Conservation (phyloP, 2,888 invertebrate genomes). For the Selenia dentaria region DNA sequence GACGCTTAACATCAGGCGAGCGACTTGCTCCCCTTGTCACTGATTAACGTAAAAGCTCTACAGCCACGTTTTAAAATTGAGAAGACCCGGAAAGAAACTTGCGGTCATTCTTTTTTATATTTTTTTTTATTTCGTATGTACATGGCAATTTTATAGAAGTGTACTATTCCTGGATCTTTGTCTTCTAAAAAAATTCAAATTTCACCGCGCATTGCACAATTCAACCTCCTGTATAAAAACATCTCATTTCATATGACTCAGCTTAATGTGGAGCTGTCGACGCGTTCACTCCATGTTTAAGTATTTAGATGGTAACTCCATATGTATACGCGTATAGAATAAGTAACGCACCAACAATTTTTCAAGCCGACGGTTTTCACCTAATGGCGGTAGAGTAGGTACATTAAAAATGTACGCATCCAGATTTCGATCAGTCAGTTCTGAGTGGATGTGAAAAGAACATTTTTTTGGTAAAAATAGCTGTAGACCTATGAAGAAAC, state of each 20-base stretch:
- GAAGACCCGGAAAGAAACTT: too few relatives aligned
- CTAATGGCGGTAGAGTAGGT: slow-evolving; percentile 18
- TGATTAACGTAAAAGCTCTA: too few relatives aligned
- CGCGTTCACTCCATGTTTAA: slow-evolving; percentile 14
- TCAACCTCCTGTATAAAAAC: neutral
- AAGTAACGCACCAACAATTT: slow-evolving; percentile 12
- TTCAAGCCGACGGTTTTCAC: slow-evolving; percentile 7
- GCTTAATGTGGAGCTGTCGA: slow-evolving; percentile 13
- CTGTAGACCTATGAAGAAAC: neutral
- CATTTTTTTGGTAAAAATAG: neutral
- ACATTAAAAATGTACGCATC: slow-evolving; percentile 20
- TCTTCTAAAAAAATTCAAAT: too few relatives aligned
- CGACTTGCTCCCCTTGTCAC: too few relatives aligned
- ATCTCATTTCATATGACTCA: slow-evolving; percentile 5
- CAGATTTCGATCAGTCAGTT: slow-evolving; percentile 19
- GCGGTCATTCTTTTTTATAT: too few relatives aligned
- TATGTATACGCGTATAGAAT: neutral
- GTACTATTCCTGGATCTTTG: too few relatives aligned
- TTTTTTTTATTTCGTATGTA: too few relatives aligned
- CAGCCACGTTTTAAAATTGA: too few relatives aligned
- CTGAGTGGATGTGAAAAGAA: slow-evolving; percentile 4
- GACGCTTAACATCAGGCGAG: too few relatives aligned
- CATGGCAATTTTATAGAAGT: too few relatives aligned
- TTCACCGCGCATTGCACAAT: too few relatives aligned
- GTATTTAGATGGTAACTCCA: slow-evolving; percentile 9